Percentiles rank a stretch among this genome's conserved stretches.
Evolutionary conservation across 2,113 vertebrate genomes (phyloP).

Genomic region (Protobothrops mucrosquamatus): DNA sequence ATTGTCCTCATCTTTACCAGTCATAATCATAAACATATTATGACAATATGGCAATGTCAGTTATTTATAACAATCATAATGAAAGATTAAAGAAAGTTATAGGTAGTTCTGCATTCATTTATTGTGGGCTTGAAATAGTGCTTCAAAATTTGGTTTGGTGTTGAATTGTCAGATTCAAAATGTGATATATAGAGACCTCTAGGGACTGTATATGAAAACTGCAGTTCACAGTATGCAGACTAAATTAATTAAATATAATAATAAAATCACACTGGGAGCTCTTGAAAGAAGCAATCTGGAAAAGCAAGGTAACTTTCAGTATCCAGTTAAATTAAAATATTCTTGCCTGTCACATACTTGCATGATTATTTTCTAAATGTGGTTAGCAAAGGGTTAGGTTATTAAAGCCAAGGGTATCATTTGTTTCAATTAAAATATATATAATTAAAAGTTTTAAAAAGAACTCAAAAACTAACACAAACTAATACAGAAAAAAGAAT

Average conservation of each 20-base stretch:
- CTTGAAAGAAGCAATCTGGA: conserved; percentile 32
- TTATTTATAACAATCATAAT: neutral
- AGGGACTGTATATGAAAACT: conserved; percentile 64
- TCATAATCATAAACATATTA: neutral
- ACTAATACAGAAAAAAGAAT: neutral
- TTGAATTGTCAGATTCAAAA: conserved; percentile 38
- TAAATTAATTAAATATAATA: neutral
- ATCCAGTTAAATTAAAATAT: conserved; percentile 27
- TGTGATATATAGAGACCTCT: conserved; percentile 74
- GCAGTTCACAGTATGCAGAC: conserved; percentile 30
- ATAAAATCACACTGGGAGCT: conserved; percentile 12
- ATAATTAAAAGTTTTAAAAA: no score
- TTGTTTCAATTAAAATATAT: conserved; percentile 25
- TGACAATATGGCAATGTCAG: neutral
- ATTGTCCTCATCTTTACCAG: neutral
- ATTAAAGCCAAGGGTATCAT: conserved; percentile 35
- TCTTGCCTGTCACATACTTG: conserved; percentile 35
- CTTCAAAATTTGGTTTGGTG: neutral
- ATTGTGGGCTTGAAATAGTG: neutral
- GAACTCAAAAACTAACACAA: no score
- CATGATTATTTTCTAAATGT: conserved; percentile 24
- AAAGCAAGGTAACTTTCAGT: conserved; percentile 22
- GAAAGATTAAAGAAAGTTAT: neutral
- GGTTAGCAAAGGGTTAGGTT: conserved; percentile 4
- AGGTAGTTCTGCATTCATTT: neutral